Evolutionary conservation across 2,888 invertebrate genomes (phyloP).

Genomic region (Galeopsomyia nigrocyanea): DNA sequence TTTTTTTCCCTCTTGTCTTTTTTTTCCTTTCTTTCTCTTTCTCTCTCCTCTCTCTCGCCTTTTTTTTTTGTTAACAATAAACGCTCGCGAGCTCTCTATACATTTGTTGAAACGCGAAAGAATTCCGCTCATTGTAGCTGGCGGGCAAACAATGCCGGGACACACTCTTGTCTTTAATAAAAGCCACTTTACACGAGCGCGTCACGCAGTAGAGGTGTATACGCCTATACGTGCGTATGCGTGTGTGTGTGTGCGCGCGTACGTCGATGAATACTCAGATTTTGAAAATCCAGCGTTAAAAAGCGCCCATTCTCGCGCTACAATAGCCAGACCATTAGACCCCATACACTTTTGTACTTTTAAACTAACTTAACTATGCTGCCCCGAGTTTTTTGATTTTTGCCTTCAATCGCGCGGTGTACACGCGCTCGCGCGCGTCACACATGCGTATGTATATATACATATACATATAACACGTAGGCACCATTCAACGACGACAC

Average conservation of each 20-base stretch:
- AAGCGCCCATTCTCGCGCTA: neutral
- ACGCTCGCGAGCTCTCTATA: slow-evolving; percentile 47
- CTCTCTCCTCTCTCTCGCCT: slow-evolving; percentile 11
- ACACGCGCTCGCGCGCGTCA: too few species aligned
- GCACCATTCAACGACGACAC: too few species aligned
- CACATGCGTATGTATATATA: too few species aligned
- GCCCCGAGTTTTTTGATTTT: too few species aligned
- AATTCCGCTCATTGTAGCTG: slow-evolving; percentile 63
- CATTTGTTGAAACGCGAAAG: slow-evolving; percentile 62
- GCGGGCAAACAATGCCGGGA: slow-evolving; percentile 37
- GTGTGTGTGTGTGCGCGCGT: slow-evolving; percentile 31
- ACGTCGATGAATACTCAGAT: slow-evolving; percentile 32
- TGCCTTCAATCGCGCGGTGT: too few species aligned
- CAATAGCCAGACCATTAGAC: neutral
- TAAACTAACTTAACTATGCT: too few species aligned
- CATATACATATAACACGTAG: too few species aligned
- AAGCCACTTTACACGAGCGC: slow-evolving; percentile 15
- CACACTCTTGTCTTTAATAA: slow-evolving; percentile 25
- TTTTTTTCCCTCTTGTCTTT: slow-evolving; percentile 46
- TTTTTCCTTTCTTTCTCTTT: slow-evolving; percentile 2
- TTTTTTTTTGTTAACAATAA: slow-evolving; percentile 54
- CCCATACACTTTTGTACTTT: too few species aligned
- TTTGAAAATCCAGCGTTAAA: neutral
- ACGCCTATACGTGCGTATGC: neutral
- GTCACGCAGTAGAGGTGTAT: too few species aligned